Conservation (phyloP, 2,888 invertebrate genomes). For the Anticlea derivata region DNA sequence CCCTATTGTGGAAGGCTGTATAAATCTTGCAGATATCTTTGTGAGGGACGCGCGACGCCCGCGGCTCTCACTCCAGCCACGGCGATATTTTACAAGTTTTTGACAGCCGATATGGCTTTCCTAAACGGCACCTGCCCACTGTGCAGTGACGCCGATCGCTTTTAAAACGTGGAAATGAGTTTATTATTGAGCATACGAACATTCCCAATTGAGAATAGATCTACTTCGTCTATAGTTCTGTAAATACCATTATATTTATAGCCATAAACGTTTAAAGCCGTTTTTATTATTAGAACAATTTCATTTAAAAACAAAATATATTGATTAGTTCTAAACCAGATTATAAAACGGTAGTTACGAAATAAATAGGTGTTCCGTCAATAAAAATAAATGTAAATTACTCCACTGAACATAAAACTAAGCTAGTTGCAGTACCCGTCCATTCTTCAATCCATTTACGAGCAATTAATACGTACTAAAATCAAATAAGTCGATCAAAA, state of each 20-base stretch:
- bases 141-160: slow-evolving; percentile 38
- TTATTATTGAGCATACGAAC: slow-evolving; percentile 20
- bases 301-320: not conserved
- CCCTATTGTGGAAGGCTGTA: slow-evolving; percentile 79
- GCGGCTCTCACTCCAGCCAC: slow-evolving; percentile 70
- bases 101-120: slow-evolving; percentile 86
- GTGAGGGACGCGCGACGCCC: slow-evolving; percentile 72
- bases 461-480: slow-evolving; percentile 61
- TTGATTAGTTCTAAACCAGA: slow-evolving; percentile 10
- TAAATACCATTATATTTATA: not conserved
- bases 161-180: slow-evolving; percentile 29
- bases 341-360: slow-evolving; percentile 13
- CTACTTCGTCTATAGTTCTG: not conserved
- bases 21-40: slow-evolving; percentile 82
- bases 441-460: slow-evolving; percentile 41
- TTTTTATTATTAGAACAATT: not conserved
- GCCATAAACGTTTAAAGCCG: not conserved
- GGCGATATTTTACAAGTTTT: slow-evolving; percentile 88
- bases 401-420: slow-evolving; percentile 11
- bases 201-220: not conserved
- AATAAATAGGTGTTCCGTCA: slow-evolving; percentile 14
- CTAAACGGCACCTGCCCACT: slow-evolving; percentile 78
- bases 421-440: slow-evolving; percentile 13
- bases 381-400: slow-evolving; percentile 27
- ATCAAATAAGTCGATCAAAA: slow-evolving; percentile 56